Evolutionary conservation across 2,797 vertebrate species (phyloP), one percentile per base, ranked within the genome.

Genomic region (Remorina albescens): DNA sequence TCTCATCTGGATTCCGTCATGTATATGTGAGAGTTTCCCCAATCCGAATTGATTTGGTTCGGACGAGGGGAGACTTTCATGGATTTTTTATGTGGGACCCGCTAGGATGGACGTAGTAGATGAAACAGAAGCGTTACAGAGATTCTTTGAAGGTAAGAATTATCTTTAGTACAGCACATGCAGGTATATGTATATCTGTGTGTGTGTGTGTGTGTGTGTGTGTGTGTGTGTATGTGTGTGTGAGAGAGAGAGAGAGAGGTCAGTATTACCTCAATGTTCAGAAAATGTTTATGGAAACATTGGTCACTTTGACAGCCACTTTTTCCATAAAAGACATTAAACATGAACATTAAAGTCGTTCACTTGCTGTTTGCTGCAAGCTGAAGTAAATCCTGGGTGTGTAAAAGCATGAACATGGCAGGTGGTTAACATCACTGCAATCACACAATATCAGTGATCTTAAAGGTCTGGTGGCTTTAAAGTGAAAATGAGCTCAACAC

Each of bases 101-200:
- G 93, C 93, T 94, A 95, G 92, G 90, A 99, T 99, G 98, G 98
- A 99, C 93, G 97, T 99, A 95, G 97, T 98, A 94, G 97, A 97
- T 95, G 98, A 99, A 95, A 97, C 97, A 59, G 98, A 99, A 92
- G 97, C 97, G 89, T 93, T 99, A 94, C 97, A 98, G 94, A 96
- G 97, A 87, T 99, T 99, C 89, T 99, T 99, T 71, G 98, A 99
- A 96, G 98, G 97, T 99, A 95, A 93, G 94, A 68, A 25, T 10
- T 16, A 8, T 53, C 5, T 59, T 61, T 57, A 37, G 36, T 15
- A 23, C 8, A 8, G 13, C 37, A 4, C 1, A 15, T 39, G 6
- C 3, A 30, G 30, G 30, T 30, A 30, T 3, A 30, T 30, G 6
- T 41, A 18, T 44, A 44, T 4, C 8, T 34, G 6, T 41, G 6